Evolutionary conservation across 2,113 vertebrate genomes (phyloP).

Genomic region (Urocolius indicus): DNA sequence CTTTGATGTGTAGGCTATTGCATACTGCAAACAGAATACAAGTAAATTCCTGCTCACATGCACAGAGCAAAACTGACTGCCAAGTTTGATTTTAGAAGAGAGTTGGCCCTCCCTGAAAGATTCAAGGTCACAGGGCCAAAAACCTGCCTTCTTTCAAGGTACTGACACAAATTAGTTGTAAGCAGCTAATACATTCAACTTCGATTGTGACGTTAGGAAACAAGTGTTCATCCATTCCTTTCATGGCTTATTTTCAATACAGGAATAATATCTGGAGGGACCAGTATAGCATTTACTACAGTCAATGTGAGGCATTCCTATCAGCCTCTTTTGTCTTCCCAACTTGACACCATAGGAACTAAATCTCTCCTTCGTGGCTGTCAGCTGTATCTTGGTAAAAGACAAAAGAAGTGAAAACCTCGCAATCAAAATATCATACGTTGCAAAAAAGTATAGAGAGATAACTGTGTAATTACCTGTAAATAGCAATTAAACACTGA

Average conservation of each 20-base stretch:
- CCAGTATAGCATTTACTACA: background rate
- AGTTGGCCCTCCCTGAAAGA: background rate
- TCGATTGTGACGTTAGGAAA: background rate
- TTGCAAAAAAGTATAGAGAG: background rate
- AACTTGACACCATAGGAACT: background rate
- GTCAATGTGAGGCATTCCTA: background rate
- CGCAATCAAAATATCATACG: background rate
- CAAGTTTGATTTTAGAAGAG: background rate
- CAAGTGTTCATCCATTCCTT: background rate
- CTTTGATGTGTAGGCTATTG: background rate
- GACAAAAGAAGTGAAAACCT: background rate
- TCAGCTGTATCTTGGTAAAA: background rate
- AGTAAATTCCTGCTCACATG: background rate
- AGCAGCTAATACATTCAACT: background rate
- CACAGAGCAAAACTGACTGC: background rate
- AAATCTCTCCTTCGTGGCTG: background rate
- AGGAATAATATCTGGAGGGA: background rate
- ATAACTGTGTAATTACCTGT: background rate
- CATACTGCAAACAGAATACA: background rate
- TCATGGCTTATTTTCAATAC: background rate
- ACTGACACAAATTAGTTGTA: background rate
- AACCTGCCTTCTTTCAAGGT: background rate
- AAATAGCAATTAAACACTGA: constrained; percentile 9
- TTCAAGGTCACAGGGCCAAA: background rate
- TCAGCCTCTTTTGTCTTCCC: background rate